A percentile compares a stretch with the other conserved stretches of the same genome.
These are phyloP conservation scores for Priocnemis perturbator DNA, from an alignment of 2,888 invertebrate genomes.

Conservation along the genomic window DNA sequence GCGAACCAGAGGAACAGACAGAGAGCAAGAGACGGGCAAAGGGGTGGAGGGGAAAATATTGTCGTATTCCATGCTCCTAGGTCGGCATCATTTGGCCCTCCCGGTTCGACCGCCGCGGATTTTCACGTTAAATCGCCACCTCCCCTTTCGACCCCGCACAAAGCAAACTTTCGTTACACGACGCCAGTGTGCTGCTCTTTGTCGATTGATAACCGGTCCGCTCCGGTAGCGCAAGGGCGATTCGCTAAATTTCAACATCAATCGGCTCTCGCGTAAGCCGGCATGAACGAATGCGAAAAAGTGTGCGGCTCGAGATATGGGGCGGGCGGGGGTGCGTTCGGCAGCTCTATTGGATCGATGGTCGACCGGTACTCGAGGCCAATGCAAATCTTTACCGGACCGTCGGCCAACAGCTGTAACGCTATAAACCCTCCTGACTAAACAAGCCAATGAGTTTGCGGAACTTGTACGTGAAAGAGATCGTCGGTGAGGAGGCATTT, in stretches of 20 bases:
- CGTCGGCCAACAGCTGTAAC: constrained; percentile 10
- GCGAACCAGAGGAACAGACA: neutral
- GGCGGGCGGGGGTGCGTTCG: constrained; percentile 4
- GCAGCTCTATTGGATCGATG: constrained; percentile 40
- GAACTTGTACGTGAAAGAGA: constrained; percentile 19
- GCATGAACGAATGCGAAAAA: constrained; percentile 25
- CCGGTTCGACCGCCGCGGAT: too few relatives aligned
- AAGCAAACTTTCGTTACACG: too few relatives aligned
- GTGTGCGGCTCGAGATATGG: constrained; percentile 21
- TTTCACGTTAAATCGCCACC: too few relatives aligned
- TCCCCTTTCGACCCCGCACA: too few relatives aligned
- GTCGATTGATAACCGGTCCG: too few relatives aligned
- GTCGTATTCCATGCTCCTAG: too few relatives aligned
- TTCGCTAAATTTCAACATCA: constrained; percentile 1
- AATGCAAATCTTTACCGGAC: constrained; percentile 46
- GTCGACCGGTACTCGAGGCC: constrained; percentile 38
- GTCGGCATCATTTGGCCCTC: too few relatives aligned
- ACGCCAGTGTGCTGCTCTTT: too few relatives aligned
- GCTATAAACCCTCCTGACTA: constrained; percentile 19
- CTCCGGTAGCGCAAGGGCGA: neutral
- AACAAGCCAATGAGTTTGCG: constrained; percentile 44
- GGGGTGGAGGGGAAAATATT: neutral
- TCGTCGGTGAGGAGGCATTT: too few relatives aligned
- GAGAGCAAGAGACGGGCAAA: neutral
- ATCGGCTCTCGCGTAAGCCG: neutral